Evolutionary conservation across 2,113 vertebrate species (phyloP).

Genomic region (Cisticola juncidis): DNA sequence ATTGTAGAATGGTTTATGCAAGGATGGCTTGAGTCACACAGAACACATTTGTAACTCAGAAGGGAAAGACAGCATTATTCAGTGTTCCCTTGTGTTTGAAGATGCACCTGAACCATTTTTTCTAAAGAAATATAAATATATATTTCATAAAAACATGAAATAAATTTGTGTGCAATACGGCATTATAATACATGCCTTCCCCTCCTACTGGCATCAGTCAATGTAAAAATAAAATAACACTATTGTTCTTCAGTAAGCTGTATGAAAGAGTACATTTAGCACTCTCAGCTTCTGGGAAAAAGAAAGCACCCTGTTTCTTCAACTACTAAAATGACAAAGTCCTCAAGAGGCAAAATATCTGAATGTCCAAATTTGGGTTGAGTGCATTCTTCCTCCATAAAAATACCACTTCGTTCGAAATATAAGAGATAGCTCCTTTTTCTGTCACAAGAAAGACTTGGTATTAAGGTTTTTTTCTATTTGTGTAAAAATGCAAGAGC

Average conservation of each 20-base stretch:
- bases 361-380: not conserved
- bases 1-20: not conserved
- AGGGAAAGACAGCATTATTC: not conserved
- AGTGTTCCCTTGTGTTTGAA: not conserved
- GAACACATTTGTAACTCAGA: not conserved
- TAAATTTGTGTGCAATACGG: not conserved
- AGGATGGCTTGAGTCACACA: not conserved
- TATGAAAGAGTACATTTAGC: not conserved
- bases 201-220: not conserved
- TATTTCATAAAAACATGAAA: not conserved
- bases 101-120: not conserved
- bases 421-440: not conserved
- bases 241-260: not conserved
- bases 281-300: not conserved
- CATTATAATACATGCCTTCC: not conserved
- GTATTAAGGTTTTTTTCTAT: not conserved
- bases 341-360: not conserved
- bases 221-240: slow-evolving; percentile 9
- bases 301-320: not conserved
- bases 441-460: not conserved
- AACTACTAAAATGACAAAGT: slow-evolving; percentile 24
- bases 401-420: not conserved
- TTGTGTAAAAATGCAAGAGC: not conserved
- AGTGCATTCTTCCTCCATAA: not conserved
- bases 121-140: not conserved